A percentile compares a stretch with the other conserved stretches of the same genome.
Evolutionary conservation across 2,113 vertebrate species (phyloP).

Genomic region (Bostrychus sinensis): DNA sequence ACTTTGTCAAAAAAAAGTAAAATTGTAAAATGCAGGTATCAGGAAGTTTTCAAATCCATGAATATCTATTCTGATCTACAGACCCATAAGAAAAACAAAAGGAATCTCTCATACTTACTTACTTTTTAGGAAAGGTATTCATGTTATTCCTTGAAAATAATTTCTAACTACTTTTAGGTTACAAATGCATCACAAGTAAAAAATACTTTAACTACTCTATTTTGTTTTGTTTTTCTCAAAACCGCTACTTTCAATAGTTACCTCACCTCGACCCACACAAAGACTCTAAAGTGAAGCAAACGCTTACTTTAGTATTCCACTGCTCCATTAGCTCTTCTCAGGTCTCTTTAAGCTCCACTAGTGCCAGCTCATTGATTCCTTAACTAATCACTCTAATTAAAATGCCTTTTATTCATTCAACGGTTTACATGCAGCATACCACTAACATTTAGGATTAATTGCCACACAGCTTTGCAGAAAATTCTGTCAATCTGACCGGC

Average conservation of each 20-base stretch:
- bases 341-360: constrained; percentile 59
- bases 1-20: no score
- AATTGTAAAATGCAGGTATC: no score
- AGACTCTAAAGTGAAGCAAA: constrained; percentile 33
- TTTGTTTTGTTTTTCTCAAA: not conserved
- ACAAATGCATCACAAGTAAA: not conserved
- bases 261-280: constrained; percentile 36
- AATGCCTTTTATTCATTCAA: constrained; percentile 74
- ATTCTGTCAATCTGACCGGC: constrained; percentile 27
- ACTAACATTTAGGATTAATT: constrained; percentile 58
- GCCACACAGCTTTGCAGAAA: constrained; percentile 47
- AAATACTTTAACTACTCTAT: not conserved
- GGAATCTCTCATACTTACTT: no score
- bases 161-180: not conserved
- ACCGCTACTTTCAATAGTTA: constrained; percentile 19
- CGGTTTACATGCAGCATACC: constrained; percentile 60
- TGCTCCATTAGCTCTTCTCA: constrained; percentile 67
- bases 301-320: constrained; percentile 50
- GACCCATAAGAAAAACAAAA: no score
- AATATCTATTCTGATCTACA: no score
- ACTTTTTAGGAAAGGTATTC: no score
- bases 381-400: constrained; percentile 77
- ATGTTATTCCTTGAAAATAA: no score
- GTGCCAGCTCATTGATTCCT: constrained; percentile 77
- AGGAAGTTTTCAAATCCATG: no score